Evolutionary conservation across 2,113 vertebrate species (phyloP), one percentile per base, ranked within the genome.

Genomic region (Galbula dea): DNA sequence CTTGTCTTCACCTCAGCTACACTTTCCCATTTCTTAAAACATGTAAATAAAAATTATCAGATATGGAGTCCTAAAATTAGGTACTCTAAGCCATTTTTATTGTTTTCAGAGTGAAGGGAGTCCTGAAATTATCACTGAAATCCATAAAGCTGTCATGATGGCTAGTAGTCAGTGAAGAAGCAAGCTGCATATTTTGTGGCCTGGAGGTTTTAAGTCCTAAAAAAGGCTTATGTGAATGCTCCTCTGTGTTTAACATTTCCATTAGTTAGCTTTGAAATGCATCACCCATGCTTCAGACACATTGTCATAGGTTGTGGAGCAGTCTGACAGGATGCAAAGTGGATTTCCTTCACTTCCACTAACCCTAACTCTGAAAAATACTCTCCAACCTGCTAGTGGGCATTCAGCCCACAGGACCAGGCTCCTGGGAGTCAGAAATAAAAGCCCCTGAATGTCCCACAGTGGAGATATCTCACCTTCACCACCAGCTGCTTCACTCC

Each of bases 1-100:
- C n/a, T n/a, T 93, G 91, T 95, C 90, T 90, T 94, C 93, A 95
- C 91, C 85, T 92, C 87, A 85, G 72, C 71, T 96, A 94, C 59
- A 73, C 91, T 95, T 92, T 79, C 34, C 23, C 39, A 72, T 87
- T 92, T 91, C 76, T 86, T 82, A 91, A 86, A 93, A 80, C 34
- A 32, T 34, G 29, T 93, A 88, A 86, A 94, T 62, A 89, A 95
- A 93, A 54, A 65, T 57, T 72, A 82, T 85, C 84, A 89, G 36
- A 79, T 41, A 49, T 2, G 24, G 62, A 39, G 12, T 73, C 54
- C 57, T 73, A 80, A 43, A 61, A 68, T 79, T 48, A 84, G 61
- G 58, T 61, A 69, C 20, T 12, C 1, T n/a, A n/a, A n/a, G n/a
- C n/a, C n/a, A n/a, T n/a, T n/a, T n/a, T n/a, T n/a, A n/a, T n/a